Percentiles rank a stretch among this genome's conserved stretches.
These are phyloP conservation scores for Pemphigus obesinymphae DNA, from an alignment of 1,140 invertebrate species.

Conservation along the genomic window DNA sequence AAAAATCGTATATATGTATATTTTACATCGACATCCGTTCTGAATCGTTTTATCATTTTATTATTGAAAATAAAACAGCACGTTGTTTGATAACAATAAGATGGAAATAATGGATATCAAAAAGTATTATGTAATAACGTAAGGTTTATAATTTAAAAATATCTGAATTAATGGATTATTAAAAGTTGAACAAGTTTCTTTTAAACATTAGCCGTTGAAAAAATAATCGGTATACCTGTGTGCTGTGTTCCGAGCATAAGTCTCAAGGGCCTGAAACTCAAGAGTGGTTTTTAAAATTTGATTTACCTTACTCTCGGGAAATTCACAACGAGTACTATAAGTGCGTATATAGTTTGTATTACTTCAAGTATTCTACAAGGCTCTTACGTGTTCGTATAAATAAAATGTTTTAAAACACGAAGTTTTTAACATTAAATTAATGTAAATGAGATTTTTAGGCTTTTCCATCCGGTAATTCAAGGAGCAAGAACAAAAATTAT, in stretches of 20 bases:
- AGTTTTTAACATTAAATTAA: not conserved
- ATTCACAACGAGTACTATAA: not conserved
- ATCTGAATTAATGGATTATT: not conserved
- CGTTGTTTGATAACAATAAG: too few relatives aligned
- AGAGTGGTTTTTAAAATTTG: conserved; percentile 2
- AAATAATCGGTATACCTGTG: not conserved
- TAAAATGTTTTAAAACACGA: not conserved
- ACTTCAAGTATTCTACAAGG: not conserved
- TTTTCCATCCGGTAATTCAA: too few relatives aligned
- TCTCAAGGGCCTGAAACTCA: not conserved
- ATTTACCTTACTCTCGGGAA: conserved; percentile 10
- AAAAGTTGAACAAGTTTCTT: not conserved
- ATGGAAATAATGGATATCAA: too few relatives aligned
- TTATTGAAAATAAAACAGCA: too few relatives aligned
- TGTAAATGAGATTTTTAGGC: too few relatives aligned
- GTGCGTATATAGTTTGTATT: not conserved
- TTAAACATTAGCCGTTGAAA: not conserved
- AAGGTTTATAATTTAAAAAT: too few relatives aligned
- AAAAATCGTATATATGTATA: too few relatives aligned
- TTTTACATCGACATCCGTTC: too few relatives aligned
- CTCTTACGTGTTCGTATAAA: not conserved
- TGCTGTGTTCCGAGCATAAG: not conserved
- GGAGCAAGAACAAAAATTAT: too few relatives aligned
- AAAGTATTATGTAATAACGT: too few relatives aligned
- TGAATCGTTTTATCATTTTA: too few relatives aligned